Base-by-base conservation (phyloP, 2,113 vertebrate genomes). In the Forbesichthys agassizii region DNA sequence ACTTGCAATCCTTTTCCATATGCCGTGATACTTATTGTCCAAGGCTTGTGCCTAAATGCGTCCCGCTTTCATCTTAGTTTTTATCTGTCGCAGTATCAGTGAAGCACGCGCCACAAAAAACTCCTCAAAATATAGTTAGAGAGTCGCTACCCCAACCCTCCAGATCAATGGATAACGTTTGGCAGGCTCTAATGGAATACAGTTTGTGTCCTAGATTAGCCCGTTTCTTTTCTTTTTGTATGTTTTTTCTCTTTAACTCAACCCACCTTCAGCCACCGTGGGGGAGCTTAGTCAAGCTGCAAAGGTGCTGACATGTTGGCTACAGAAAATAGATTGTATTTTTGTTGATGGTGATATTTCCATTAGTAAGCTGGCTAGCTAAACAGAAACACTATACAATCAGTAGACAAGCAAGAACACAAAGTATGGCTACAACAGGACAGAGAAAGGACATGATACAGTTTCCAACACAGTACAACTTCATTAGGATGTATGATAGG, bases 101-200 rank as follows among this genome's bases (percentile, higher is more conserved):
- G 63, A 86, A 78, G 77, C 79, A n/a, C 75, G 84, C 27, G 14
- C 48, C 73, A 65, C 80, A 78, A 75, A 87, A 61, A 83, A 82
- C 20, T 84, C 75, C 79, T 84, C 77, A 81, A 89, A 88, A 88
- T 86, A 88, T 85, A 91, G 87, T 88, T 87, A 83, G 75, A 88
- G 84, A 90, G 80, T 87, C 86, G 33, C 33, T 86, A 75, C 84
- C 75, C 84, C 88, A 88, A 89, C 86, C 61, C 13, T 53, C 81
- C 79, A 88, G 90, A 90, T 91, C 88, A 89, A 83, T 88, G 83
- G 90, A 90, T 88, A 87, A 82, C 82, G 85, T 69, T 83, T 88
- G 88, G 86, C 87, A 90, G 84, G 85, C 87, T 79, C 73, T 91
- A 91, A 91, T 90, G 87, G 87, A 81, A 91, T 91, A 85, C 86